Base-by-base conservation (phyloP, 2,113 vertebrate genomes). In the Lepidothrix coronata region DNA sequence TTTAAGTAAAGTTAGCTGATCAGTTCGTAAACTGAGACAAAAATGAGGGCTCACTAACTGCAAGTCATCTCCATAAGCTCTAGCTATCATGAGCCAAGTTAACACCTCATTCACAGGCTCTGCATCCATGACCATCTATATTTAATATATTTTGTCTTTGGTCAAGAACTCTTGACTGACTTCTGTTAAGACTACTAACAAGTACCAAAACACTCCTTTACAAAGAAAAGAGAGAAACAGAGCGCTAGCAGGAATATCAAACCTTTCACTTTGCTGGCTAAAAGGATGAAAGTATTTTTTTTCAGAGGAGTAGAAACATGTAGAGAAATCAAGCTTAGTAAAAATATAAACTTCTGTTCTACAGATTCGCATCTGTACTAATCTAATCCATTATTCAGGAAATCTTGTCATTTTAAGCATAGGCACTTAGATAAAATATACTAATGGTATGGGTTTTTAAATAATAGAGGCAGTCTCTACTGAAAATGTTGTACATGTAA, bases 151-250 rank as follows among this genome's bases (percentile, higher is more conserved):
- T 58, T 3, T 44, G 66, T 27, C n/a, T 80, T 74, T 51, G 43
- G 51, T 81, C n/a, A 63, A 54, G 49, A 68, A 62, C 10, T 55
- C n/a, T 46, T 65, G 23, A 79, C 20, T 16, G 22, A 59, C 18
- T 88, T 75, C 35, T 76, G 18, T 44, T 77, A 52, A 31, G 12
- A 39, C 30, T 81, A 39, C 48, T 70, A 52, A 65, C 16, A 75
- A 54, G 9, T 44, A 65, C 0, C 1, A 65, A 44, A 52, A 41
- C 25, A 51, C 2, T 59, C 0, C 0, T 30, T 72, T 24, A 77
- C 25, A 49, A 66, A 3, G 5, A 72, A 77, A 63, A 65, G 41
- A 54, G 25, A 54, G 27, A 75, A 88, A 65, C 8, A 71, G 2
- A 75, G 12, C 80, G 51, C 46, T 67, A 48, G 8, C 7, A 63